Percentiles rank a stretch among this genome's conserved stretches.
Conservation (phyloP, 2,113 vertebrate species). For the Egretta garzetta region DNA sequence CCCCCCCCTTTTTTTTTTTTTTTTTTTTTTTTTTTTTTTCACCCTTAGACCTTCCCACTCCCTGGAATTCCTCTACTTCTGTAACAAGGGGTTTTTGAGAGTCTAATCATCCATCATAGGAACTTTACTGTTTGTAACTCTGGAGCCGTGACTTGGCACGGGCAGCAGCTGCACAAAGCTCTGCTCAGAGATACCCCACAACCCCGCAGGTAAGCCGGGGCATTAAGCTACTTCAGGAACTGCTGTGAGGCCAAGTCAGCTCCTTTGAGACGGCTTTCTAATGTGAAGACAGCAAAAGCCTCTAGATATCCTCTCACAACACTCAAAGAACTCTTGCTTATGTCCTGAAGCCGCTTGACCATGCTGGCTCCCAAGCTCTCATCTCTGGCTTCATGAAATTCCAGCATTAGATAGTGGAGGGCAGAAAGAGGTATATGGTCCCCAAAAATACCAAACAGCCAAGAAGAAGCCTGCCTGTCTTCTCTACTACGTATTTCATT, state of each 20-base stretch:
- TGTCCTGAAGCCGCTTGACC: background rate
- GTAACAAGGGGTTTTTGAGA: background rate
- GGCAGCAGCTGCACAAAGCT: background rate
- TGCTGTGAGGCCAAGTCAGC: background rate
- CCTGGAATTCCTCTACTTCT: background rate
- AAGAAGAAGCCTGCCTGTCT: background rate
- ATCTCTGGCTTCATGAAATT: background rate
- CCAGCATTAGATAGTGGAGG: background rate
- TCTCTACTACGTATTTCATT: background rate
- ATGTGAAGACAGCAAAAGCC: background rate
- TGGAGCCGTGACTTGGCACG: background rate
- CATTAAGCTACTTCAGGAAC: background rate
- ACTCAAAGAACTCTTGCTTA: background rate
- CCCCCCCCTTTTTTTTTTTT: background rate
- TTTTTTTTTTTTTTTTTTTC: background rate
- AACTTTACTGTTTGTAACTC: background rate
- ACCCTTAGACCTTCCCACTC: background rate
- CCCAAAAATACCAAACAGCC: background rate
- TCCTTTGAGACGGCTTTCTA: background rate
- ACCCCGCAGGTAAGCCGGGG: accelerated
- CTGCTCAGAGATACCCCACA: background rate
- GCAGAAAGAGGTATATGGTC: background rate
- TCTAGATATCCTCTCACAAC: background rate
- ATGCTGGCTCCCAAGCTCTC: background rate
- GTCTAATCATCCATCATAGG: background rate